Evolutionary conservation across 2,113 vertebrate species (phyloP), one percentile per base, ranked within the genome.

Genomic region (Patagioenas fasciata): DNA sequence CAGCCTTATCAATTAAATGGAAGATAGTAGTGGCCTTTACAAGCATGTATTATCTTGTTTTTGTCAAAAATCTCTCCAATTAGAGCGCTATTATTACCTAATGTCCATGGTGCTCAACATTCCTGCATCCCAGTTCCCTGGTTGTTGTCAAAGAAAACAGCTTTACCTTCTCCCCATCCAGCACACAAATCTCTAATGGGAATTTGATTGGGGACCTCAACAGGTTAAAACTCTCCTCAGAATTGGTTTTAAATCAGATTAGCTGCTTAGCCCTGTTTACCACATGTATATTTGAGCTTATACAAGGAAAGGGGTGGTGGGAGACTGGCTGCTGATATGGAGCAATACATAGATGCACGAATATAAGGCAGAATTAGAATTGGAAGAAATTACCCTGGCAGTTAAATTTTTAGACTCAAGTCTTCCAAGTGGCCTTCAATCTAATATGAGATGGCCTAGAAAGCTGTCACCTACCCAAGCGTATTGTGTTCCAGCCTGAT

Each of bases 241-340:
- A 87, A 72, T 90, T 77, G 69, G 19, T 75, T 88, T 75, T 73
- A 80, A 72, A 85, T 88, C 50, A 40, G 62, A 70, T 90, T 69
- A 91, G 32, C 80, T 88, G 18, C 74, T 85, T 23, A 40, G 77
- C 50, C 32, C 36, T 80, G 20, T 89, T 96, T 80, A 64, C 48
- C 8, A 6, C 15, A 1, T 31, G 9, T 48, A 2, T 77, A 56
- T 83, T 74, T 89, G 62, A 50, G 71, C n/a, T 93, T 71, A 47
- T 15, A 53, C 28, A 40, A 82, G 53, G 50, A 64, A 60, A 25
- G 31, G 38, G 4, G 8, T 10, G 7, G 29, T 38, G 23, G 10
- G 61, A 31, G 47, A 44, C 18, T 48, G 15, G 3, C 75, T 80
- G 34, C 53, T 72, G 15, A 4, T 34, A 9, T 38, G 42, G 58